Evolutionary conservation across 2,888 invertebrate species (phyloP).

Genomic region (Caradrina kadenii): DNA sequence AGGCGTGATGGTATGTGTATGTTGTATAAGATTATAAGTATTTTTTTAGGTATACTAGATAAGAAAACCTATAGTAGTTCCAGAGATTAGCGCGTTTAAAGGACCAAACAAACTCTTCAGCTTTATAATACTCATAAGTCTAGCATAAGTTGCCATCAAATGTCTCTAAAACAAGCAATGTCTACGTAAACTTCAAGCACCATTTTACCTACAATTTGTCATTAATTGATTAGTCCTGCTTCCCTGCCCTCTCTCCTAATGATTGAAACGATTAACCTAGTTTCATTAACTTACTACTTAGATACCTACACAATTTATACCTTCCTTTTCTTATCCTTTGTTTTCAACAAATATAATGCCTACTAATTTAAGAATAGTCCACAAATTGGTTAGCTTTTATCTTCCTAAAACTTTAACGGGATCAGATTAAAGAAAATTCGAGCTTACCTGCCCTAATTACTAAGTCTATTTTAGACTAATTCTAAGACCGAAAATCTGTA

Average conservation of each 20-base stretch:
- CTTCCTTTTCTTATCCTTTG: not conserved
- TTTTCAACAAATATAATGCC: slow-evolving; percentile 11
- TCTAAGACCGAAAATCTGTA: not conserved
- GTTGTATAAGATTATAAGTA: too few species aligned
- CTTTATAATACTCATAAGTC: too few species aligned
- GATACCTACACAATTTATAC: slow-evolving; percentile 2
- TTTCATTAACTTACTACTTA: slow-evolving; percentile 7
- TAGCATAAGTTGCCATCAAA: too few species aligned
- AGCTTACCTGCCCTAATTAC: not conserved
- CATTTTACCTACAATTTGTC: slow-evolving; percentile 23
- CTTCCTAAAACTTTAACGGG: slow-evolving; percentile 3
- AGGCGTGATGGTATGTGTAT: too few species aligned
- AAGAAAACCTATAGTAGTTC: too few species aligned
- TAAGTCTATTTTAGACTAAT: not conserved
- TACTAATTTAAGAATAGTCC: not conserved
- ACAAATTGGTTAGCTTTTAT: not conserved
- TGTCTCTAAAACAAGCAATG: not conserved
- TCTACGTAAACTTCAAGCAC: not conserved
- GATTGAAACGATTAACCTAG: slow-evolving; percentile 51
- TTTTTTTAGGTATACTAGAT: too few species aligned
- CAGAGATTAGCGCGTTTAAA: too few species aligned
- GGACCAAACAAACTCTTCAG: too few species aligned
- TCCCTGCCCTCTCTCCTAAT: slow-evolving; percentile 33
- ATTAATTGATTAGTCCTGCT: slow-evolving; percentile 35
- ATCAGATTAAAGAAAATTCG: slow-evolving; percentile 1